Conservation (phyloP, 2,113 vertebrate species). For the Tiliqua scincoides region DNA sequence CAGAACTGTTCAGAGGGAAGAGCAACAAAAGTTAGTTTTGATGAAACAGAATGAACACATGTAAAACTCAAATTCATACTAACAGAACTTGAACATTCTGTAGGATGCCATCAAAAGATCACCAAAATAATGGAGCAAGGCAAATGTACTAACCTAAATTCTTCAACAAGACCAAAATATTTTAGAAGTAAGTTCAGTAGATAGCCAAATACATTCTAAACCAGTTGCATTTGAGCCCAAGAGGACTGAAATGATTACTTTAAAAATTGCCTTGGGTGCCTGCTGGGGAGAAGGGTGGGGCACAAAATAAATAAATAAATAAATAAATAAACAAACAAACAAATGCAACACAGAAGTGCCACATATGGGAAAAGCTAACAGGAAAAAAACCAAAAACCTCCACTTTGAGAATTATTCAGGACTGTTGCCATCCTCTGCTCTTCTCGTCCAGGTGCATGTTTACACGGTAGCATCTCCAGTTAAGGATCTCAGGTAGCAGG, state of each 20-base stretch:
- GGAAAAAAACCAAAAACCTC: neutral
- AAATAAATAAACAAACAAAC: no score
- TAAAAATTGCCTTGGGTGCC: no score
- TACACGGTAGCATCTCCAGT: neutral
- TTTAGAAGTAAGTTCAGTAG: neutral
- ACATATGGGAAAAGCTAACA: neutral
- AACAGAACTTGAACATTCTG: neutral
- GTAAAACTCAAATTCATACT: neutral
- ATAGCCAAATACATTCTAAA: neutral
- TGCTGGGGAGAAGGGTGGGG: no score
- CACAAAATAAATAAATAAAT: no score
- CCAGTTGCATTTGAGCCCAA: neutral
- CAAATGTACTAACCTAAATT: neutral
- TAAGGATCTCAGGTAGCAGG: neutral
- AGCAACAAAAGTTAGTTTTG: neutral
- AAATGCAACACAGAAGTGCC: neutral
- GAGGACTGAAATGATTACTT: neutral
- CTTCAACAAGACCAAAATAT: neutral
- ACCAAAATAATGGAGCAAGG: neutral
- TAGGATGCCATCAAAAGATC: neutral
- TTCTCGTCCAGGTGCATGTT: neutral
- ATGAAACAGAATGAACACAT: no score
- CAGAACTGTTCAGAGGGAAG: neutral
- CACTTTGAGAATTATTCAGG: neutral
- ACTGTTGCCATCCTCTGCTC: neutral